Evolutionary conservation across 2,113 vertebrate species (phyloP), one percentile per base, ranked within the genome.

Genomic region (Elephas maximus): DNA sequence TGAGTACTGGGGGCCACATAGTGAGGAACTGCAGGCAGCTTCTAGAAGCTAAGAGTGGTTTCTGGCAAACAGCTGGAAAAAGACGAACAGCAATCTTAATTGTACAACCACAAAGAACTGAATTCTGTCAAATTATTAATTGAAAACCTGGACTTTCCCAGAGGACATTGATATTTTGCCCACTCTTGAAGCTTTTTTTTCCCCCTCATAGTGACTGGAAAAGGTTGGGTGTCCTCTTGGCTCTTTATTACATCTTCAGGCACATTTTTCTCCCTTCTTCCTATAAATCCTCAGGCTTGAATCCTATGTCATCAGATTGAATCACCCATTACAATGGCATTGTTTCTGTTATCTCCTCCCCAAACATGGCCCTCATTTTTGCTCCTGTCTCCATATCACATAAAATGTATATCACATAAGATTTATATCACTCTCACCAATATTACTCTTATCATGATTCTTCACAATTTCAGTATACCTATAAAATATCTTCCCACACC

Each of bases 11-110:
- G n/a, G 18, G 20, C 24, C 6, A 37, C 1, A 12, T 26, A 10
- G 41, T 30, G 3, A 30, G 28, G 21, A 76, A 57, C 1, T 4
- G 0, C 0, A 0, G 8, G 9, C 0, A 30, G 6, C 28, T 4
- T 53, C 28, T 20, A 63, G 30, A 14, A 63, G 4, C 7, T 45
- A 20, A 28, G 30, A 41, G 67, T 73, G 45, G 4, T 12, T 92
- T 57, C 21, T 28, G 26, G 3, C 6, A 14, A 15, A 67, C 5
- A 33, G 12, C 1, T 23, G 90, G 28, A 90, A 81, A 84, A 1
- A 93, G 28, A 90, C 48, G 10, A 62, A 48, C 6, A 76, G 21
- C 8, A 8, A 78, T 24, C 4, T 73, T 6, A 0, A 1, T 41
- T 24, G 23, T 21, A 51, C 53, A 90, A 10, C 17, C 6, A 33